phyloP scores from a whole-genome alignment of 2,888 invertebrate species.

The Ochropleura plecta region DNA sequence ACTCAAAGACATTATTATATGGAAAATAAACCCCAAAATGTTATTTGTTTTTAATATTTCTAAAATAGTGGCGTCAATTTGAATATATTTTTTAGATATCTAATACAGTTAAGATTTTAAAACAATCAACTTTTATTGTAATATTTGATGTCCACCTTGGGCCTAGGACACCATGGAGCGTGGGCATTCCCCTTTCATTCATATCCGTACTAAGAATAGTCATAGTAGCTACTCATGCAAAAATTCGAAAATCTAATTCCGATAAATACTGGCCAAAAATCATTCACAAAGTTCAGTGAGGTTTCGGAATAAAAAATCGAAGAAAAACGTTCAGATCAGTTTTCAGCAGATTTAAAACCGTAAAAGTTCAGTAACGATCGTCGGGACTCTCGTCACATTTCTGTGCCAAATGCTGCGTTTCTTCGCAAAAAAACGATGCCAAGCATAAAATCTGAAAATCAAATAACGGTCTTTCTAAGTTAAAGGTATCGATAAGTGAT shows the following conservation, averaged over 20 bases:
- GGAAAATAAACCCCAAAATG: too few relatives aligned
- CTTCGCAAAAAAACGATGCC: constrained; percentile 41
- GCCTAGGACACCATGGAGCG: too few relatives aligned
- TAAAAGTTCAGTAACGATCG: constrained; percentile 40
- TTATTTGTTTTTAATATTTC: too few relatives aligned
- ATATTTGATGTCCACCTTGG: too few relatives aligned
- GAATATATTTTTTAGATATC: too few relatives aligned
- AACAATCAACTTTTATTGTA: too few relatives aligned
- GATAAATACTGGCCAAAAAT: background rate
- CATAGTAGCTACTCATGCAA: too few relatives aligned
- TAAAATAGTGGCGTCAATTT: too few relatives aligned
- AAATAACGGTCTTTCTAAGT: constrained; percentile 37
- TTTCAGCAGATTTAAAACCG: constrained; percentile 35
- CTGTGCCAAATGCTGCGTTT: constrained; percentile 37
- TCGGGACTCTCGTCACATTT: constrained; percentile 31
- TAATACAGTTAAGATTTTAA: too few relatives aligned
- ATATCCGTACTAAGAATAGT: too few relatives aligned
- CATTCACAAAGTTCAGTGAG: background rate
- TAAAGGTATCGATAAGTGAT: background rate
- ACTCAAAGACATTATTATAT: too few relatives aligned
- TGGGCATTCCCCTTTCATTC: too few relatives aligned
- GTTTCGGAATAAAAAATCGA: background rate
- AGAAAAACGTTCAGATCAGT: background rate
- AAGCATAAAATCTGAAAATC: constrained; percentile 53
- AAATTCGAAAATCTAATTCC: background rate